These are phyloP conservation scores for Nyctibius grandis DNA, from an alignment of 2,797 vertebrate genomes.

Conservation along the genomic window DNA sequence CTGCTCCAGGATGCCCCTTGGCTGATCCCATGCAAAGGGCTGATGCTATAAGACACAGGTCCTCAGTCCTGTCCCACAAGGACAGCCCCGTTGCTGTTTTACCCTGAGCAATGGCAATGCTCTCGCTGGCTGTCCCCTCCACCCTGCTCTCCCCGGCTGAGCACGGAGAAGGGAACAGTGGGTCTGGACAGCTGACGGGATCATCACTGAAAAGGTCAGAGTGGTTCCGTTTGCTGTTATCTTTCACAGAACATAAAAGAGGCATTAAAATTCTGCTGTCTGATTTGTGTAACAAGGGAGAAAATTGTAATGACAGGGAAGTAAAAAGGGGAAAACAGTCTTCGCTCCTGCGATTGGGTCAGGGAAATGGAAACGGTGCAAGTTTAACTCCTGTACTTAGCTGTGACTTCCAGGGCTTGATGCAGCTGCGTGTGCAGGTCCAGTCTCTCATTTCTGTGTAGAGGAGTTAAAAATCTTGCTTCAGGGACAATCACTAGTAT, in stretches of 20 bases:
- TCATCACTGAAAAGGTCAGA: background rate
- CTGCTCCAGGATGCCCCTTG: background rate
- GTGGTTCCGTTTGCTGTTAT: background rate
- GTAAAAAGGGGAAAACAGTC: background rate
- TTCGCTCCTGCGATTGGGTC: background rate
- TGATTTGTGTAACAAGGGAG: background rate
- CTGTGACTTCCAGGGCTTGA: background rate
- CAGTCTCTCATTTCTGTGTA: background rate
- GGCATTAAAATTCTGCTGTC: background rate
- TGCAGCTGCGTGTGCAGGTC: fast-evolving
- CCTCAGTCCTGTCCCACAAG: background rate
- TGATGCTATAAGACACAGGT: background rate
- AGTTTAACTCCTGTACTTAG: background rate
- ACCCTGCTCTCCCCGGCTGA: background rate
- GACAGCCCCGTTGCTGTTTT: fast-evolving
- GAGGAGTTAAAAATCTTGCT: background rate
- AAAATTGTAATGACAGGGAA: background rate
- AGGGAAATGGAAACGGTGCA: background rate
- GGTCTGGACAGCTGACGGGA: background rate
- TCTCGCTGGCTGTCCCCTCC: background rate
- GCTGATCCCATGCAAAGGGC: too few relatives aligned
- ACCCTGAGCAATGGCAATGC: background rate
- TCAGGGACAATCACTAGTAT: background rate
- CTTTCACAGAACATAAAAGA: background rate
- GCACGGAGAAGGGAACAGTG: background rate